Base-by-base conservation (phyloP, 30 jellyfish, hydroid and myxozoan genomes). In the Nemopilema nomurai region DNA sequence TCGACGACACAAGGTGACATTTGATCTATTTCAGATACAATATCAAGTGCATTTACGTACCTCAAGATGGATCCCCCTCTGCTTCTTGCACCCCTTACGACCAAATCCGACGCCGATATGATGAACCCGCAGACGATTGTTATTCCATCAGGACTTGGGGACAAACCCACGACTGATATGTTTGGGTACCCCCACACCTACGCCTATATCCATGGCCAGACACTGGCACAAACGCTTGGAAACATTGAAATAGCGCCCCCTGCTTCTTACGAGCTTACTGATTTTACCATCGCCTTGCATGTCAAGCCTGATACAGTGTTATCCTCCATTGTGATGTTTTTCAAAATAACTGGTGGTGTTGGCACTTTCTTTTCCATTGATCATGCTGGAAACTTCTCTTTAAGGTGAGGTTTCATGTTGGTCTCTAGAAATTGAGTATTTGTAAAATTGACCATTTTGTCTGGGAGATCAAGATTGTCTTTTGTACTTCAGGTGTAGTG, bases 51-150 rank as follows among this genome's bases (percentile, higher is more conserved):
- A 1, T 76, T 18, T 51, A 75, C 50, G 25, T 28, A 26, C 29
- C 65, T 76, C 64, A 76, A 51, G 27, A 76, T 76, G 86, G 86
- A 76, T 6, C 23, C 29, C 29, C 76, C 86, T 3, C 26, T 76
- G 24, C 9, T 76, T 16, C 62, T 76, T 3, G 64, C 62, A 52
- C 86, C 86, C 20, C 19, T 76, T 9, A 22, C 28, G 3, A 52
- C 51, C 27, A 71, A 52, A 51, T 16, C 52, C 63, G 17, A 76
- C 75, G 26, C 30, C 3, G 86, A 76, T 27, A 19, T 76, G 63
- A 28, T 51, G 52, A 51, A 24, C 28, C 22, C 57, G 13, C 22
- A 25, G 29, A 71, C 77, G 33, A 23, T 33, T 22, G n/a, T 0
- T 1, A 20, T 1, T 8, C 25, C 41, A 8, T 31, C 50, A 73